phyloP scores from a whole-genome alignment of 1,140 invertebrate species.

The Lepidurus apus region DNA sequence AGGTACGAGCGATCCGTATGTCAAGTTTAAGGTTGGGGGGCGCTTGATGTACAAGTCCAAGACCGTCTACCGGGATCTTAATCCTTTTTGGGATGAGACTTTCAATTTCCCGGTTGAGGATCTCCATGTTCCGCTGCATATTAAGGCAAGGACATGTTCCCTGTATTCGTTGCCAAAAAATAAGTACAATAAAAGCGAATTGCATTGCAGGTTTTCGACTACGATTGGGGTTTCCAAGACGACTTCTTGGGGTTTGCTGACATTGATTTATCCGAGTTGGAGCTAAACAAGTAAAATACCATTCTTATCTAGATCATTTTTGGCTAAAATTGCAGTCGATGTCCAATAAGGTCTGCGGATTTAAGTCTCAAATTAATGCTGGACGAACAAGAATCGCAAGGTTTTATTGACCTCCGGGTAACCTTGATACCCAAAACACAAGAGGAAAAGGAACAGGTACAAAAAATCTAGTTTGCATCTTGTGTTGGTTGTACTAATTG shows the following conservation, averaged over 20 bases:
- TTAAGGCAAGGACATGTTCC: constrained; percentile 61
- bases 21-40: constrained; percentile 90
- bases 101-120: constrained; percentile 93
- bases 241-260: constrained; percentile 93
- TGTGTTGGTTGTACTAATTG: neutral
- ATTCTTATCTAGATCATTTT: constrained; percentile 25
- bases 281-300: constrained; percentile 63
- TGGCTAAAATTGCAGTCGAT: neutral
- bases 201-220: constrained; percentile 79
- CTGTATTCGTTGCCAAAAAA: constrained; percentile 9
- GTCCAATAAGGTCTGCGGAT: constrained; percentile 59
- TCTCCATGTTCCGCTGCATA: constrained; percentile 75
- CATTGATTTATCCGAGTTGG: constrained; percentile 76
- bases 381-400: constrained; percentile 63
- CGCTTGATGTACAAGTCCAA: constrained; percentile 87
- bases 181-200: neutral
- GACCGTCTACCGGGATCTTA: constrained; percentile 80
- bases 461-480: neutral
- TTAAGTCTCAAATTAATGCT: constrained; percentile 69
- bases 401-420: constrained; percentile 71
- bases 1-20: constrained; percentile 97
- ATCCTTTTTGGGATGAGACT: constrained; percentile 93
- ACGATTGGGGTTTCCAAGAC: constrained; percentile 88
- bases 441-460: constrained; percentile 71
- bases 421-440: constrained; percentile 81